These are phyloP conservation scores for Leptonema lineaticorne DNA, from an alignment of 1,140 invertebrate species.

Conservation along the genomic window DNA sequence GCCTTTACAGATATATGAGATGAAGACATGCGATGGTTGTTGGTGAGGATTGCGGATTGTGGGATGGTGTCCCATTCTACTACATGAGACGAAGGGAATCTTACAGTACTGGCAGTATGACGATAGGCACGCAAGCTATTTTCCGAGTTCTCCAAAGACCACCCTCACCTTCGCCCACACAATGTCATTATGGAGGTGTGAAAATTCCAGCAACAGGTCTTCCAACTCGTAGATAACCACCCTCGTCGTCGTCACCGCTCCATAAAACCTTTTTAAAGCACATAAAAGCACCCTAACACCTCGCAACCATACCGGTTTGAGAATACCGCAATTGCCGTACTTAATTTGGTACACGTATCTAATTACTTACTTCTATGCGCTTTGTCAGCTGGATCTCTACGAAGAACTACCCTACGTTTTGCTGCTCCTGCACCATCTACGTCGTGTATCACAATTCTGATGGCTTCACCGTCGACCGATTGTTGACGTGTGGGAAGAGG, in stretches of 20 bases:
- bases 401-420: constrained; percentile 71
- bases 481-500: constrained; percentile 62
- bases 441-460: constrained; percentile 90
- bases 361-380: constrained; percentile 78
- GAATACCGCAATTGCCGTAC: too few relatives aligned
- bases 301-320: not conserved
- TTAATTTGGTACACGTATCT: not conserved
- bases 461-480: constrained; percentile 86
- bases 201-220: constrained; percentile 18
- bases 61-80: not conserved
- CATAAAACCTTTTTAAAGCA: not conserved
- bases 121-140: not conserved
- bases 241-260: not conserved
- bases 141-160: not conserved
- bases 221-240: constrained; percentile 1
- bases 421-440: constrained; percentile 72
- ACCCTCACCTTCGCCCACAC: constrained; percentile 6
- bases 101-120: not conserved
- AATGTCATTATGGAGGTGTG: constrained; percentile 4
- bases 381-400: constrained; percentile 79
- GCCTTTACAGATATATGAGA: not conserved
- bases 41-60: not conserved
- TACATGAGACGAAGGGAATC: too few relatives aligned
- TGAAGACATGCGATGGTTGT: not conserved
- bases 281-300: not conserved